Conservation (phyloP, 2,888 invertebrate genomes). For the Proisotoma minuta region DNA sequence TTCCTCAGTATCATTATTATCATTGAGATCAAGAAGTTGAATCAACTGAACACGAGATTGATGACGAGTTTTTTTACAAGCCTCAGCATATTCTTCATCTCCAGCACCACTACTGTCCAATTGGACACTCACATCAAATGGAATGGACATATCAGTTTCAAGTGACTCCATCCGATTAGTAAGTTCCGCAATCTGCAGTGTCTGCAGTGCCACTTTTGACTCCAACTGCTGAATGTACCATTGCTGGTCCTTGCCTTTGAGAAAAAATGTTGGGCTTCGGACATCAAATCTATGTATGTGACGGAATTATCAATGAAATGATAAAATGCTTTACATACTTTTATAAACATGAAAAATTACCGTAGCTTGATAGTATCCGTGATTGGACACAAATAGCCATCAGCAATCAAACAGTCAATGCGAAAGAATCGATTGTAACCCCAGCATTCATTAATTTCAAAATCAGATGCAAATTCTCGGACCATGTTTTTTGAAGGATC, state of each 20-base stretch:
- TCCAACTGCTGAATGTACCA: conserved; percentile 81
- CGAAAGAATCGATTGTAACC: conserved; percentile 91
- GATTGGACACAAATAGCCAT: conserved; percentile 81
- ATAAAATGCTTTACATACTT: background rate
- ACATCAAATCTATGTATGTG: conserved; percentile 69
- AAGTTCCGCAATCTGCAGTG: conserved; percentile 75
- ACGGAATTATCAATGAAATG: background rate
- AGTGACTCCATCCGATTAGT: conserved; percentile 57
- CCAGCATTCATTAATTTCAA: conserved; percentile 95
- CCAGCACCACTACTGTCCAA: too few relatives aligned
- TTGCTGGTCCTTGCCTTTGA: conserved; percentile 86
- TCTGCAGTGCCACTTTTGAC: conserved; percentile 57
- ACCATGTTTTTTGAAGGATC: conserved; percentile 83
- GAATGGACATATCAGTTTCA: background rate
- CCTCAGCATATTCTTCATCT: background rate
- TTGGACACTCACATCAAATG: background rate
- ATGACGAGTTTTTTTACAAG: background rate
- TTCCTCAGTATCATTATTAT: conserved; percentile 8
- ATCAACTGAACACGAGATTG: background rate
- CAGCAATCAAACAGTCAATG: conserved; percentile 79
- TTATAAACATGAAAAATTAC: conserved; percentile 53
- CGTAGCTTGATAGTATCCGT: conserved; percentile 77
- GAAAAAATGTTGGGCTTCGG: conserved; percentile 87
- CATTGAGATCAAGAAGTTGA: background rate
- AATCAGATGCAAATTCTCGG: conserved; percentile 89